Conservation (phyloP, 2,888 invertebrate species). For the Palloptera scutellata region DNA sequence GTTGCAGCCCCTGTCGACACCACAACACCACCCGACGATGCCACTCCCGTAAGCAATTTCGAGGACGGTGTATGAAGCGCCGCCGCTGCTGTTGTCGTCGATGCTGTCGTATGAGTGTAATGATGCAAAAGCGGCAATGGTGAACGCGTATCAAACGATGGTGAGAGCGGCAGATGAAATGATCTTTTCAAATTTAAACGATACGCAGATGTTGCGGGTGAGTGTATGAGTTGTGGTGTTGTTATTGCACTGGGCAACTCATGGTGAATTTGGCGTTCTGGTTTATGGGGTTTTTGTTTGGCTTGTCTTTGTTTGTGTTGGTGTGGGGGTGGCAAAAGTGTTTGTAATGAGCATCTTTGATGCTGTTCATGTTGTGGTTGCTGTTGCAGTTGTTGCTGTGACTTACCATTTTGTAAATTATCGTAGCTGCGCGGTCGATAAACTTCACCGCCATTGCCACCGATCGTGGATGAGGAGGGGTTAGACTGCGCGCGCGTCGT, state of each 20-base stretch:
- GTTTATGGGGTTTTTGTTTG: constrained; percentile 47
- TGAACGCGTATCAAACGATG: constrained; percentile 61
- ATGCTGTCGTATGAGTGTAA: constrained; percentile 47
- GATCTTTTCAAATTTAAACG: constrained; percentile 59
- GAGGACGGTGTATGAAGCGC: constrained; percentile 29
- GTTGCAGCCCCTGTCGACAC: constrained; percentile 38
- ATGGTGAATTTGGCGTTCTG: constrained; percentile 47
- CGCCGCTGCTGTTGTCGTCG: constrained; percentile 33
- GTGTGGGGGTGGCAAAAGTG: constrained; percentile 54
- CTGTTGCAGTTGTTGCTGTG: constrained; percentile 49
- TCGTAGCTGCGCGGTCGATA: constrained; percentile 64
- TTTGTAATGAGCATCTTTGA: constrained; percentile 60
- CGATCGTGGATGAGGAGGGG: constrained; percentile 60
- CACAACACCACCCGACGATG: constrained; percentile 34
- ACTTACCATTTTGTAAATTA: constrained; percentile 66
- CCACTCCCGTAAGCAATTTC: constrained; percentile 36
- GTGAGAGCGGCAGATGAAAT: constrained; percentile 62
- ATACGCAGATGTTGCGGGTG: constrained; percentile 57
- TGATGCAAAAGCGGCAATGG: constrained; percentile 63
- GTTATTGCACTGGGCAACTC: constrained; percentile 48
- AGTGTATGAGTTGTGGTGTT: constrained; percentile 51
- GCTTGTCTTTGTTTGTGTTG: constrained; percentile 54
- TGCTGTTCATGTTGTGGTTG: constrained; percentile 46
- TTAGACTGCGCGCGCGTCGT: constrained; percentile 52
- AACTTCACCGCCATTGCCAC: constrained; percentile 52